A percentile compares a stretch with the other conserved stretches of the same genome.
Evolutionary conservation across 2,888 invertebrate species (phyloP).

Genomic region (Bembecia ichneumoniformis): DNA sequence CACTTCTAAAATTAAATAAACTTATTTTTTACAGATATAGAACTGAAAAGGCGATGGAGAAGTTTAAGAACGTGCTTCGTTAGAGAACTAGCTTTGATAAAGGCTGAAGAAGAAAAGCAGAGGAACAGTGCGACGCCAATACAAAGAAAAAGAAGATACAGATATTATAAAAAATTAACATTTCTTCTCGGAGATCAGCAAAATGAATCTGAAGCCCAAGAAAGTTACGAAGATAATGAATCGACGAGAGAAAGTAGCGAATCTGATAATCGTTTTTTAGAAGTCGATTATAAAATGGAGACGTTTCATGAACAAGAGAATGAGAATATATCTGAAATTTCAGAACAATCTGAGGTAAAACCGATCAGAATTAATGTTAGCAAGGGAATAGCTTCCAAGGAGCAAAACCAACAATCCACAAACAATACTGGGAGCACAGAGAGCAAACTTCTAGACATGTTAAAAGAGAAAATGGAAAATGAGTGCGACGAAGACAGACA

Average conservation of each 20-base stretch:
- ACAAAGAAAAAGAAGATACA: slow-evolving; percentile 33
- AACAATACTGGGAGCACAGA: neutral
- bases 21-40: neutral
- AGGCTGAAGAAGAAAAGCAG: slow-evolving; percentile 18
- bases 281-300: neutral
- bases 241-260: neutral
- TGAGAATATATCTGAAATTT: neutral
- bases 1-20: neutral
- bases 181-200: slow-evolving; percentile 21
- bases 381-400: neutral
- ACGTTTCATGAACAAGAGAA: neutral
- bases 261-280: neutral
- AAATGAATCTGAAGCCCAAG: slow-evolving; percentile 4
- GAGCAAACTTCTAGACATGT: slow-evolving; percentile 19
- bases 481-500: slow-evolving; percentile 42
- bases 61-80: slow-evolving; percentile 43
- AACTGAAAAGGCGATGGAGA: slow-evolving; percentile 28
- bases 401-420: neutral
- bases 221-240: slow-evolving; percentile 10
- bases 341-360: neutral
- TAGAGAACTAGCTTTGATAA: slow-evolving; percentile 23
- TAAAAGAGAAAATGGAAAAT: slow-evolving; percentile 25
- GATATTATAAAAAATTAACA: slow-evolving; percentile 29
- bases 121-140: slow-evolving; percentile 12
- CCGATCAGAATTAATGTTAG: neutral